phyloP scores from a whole-genome alignment of 2,113 vertebrate species.

The Ginglymostoma cirratum region DNA sequence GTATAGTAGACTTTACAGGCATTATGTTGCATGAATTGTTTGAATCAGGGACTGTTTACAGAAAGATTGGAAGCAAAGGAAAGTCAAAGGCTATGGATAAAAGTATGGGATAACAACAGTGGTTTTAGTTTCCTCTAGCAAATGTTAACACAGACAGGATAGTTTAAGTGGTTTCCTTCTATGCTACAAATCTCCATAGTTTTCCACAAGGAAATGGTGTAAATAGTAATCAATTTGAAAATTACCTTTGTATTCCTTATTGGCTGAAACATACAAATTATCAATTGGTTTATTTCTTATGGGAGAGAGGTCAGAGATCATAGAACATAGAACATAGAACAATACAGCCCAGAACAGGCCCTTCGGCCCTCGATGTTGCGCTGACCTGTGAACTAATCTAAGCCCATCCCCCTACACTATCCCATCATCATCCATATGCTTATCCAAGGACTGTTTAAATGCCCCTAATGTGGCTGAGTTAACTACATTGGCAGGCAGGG shows the following conservation, averaged over 20 bases:
- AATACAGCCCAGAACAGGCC: too few species aligned
- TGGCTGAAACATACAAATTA: background rate
- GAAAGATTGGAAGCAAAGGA: background rate
- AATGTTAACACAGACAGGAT: background rate
- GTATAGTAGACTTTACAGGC: background rate
- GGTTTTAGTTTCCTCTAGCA: background rate
- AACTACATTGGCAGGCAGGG: too few species aligned
- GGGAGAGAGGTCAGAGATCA: too few species aligned
- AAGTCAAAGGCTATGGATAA: background rate
- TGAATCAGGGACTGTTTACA: background rate
- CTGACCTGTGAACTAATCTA: too few species aligned
- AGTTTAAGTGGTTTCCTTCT: background rate
- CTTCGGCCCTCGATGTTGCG: too few species aligned
- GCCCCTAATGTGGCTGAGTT: too few species aligned
- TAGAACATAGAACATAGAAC: too few species aligned
- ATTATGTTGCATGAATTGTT: background rate
- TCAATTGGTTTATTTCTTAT: constrained; percentile 9
- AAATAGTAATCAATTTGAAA: background rate
- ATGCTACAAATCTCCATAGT: background rate
- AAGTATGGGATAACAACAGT: background rate
- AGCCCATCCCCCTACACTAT: too few species aligned
- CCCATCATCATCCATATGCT: too few species aligned
- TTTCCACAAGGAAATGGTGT: background rate
- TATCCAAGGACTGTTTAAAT: too few species aligned
- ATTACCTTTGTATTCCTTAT: background rate